Evolutionary conservation across 2,113 vertebrate genomes (phyloP).

Genomic region (Lophura nycthemera): DNA sequence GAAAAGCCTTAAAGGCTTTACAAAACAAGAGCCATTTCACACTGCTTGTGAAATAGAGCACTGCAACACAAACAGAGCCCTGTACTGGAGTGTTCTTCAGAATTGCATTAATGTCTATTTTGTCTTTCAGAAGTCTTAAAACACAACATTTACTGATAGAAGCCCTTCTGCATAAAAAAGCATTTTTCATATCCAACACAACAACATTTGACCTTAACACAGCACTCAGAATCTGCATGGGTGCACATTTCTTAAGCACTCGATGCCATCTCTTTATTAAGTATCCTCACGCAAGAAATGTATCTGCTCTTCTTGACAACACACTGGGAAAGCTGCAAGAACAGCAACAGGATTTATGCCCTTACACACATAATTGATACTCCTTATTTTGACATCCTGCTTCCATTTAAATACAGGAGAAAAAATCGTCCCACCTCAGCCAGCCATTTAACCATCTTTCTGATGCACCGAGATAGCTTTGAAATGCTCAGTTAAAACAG

Average conservation of each 20-base stretch:
- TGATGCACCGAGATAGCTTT: background rate
- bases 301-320: background rate
- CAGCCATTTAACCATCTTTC: background rate
- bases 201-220: fast-evolving
- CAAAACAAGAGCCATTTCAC: background rate
- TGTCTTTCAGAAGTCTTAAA: background rate
- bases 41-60: background rate
- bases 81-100: fast-evolving
- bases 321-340: background rate
- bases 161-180: background rate
- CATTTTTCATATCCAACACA: background rate
- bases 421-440: background rate
- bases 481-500: background rate
- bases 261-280: background rate
- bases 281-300: background rate
- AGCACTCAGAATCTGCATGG: fast-evolving
- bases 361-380: background rate
- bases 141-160: background rate
- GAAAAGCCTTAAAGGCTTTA: background rate
- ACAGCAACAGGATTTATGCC: background rate
- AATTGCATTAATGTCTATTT: background rate
- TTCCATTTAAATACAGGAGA: background rate
- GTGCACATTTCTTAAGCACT: background rate
- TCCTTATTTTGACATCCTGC: background rate
- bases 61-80: background rate